phyloP scores from a whole-genome alignment of 2,888 invertebrate species.

The Falcaria lacertinaria region DNA sequence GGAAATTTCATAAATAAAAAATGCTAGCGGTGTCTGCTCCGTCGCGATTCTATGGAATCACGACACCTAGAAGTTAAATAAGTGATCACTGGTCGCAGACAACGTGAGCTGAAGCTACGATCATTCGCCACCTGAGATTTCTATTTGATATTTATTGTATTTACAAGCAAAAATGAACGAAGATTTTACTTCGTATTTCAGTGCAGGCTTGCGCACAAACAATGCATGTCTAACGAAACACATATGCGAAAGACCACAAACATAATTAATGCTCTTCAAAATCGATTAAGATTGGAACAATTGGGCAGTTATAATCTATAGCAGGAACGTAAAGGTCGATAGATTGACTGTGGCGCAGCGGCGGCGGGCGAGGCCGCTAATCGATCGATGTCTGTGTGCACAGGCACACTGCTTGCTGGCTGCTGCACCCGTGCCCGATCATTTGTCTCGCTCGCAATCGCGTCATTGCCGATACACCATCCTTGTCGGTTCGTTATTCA shows the following conservation, averaged over 20 bases:
- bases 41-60: constrained; percentile 71
- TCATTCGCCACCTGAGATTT: constrained; percentile 44
- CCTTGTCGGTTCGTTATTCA: constrained; percentile 70
- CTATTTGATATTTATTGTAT: constrained; percentile 13
- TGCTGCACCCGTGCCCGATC: constrained; percentile 54
- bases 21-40: constrained; percentile 53
- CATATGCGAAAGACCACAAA: constrained; percentile 10
- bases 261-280: constrained; percentile 29
- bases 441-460: constrained; percentile 55
- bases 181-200: constrained; percentile 8
- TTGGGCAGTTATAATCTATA: constrained; percentile 58
- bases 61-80: constrained; percentile 71
- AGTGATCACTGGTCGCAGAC: constrained; percentile 67
- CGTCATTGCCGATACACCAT: constrained; percentile 50
- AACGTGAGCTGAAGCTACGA: constrained; percentile 60
- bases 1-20: constrained; percentile 72
- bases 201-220: constrained; percentile 1
- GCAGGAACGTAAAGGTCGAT: constrained; percentile 62
- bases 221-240: constrained; percentile 8
- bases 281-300: constrained; percentile 40
- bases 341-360: constrained; percentile 58
- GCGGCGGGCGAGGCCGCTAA: constrained; percentile 60
- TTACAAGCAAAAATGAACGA: constrained; percentile 2
- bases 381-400: constrained; percentile 76
- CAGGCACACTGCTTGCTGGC: constrained; percentile 57